Base-by-base conservation (phyloP, 92 coral and sea anemone genomes). In the Meandrina meandrites region DNA sequence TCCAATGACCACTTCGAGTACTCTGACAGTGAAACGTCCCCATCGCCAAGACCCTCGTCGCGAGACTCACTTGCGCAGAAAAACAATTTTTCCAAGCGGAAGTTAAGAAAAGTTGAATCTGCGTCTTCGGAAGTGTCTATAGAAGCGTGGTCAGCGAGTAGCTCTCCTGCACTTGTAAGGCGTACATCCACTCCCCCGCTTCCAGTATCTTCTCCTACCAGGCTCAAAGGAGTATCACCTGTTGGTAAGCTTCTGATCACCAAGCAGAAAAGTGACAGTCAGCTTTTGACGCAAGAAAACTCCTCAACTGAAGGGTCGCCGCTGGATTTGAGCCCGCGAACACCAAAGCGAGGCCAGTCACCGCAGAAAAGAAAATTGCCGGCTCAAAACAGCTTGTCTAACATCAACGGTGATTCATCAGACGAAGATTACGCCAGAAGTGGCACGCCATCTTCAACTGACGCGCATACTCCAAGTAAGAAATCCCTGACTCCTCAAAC, bases 101-200 rank as follows among this genome's bases (percentile, higher is more conserved):
- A 79, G 72, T 58, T 86, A 70, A 51, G 81, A 36, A 84, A 85
- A 86, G 89, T 88, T 13, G 75, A 79, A 3, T 90, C 95, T 15
- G 86, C 91, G 3, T 82, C 90, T 73, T 90, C 95, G 32, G 91
- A 83, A 48, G 93, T 56, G 36, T 92, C 95, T 30, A 62, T 81
- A 48, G 91, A 92, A 40, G 95, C 95, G 60, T 92, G 95, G 93
- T 40, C 79, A 2, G 91, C 68, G 69, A 45, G 50, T 3, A 21
- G 85, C 31, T 79, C 89, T 79, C 89, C 89, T 4, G 69, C 71
- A 2, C 72, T 70, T n/a, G 35, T 21, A 8, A 70, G 78, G 34
- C 75, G 42, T 40, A 70, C 27, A 8, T 24, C 68, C 11, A 60
- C 89, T 53, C 84, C 89, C 30, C 70, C n/a, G 21, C 28, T 31